Evolutionary conservation across 2,113 vertebrate species (phyloP), one percentile per base, ranked within the genome.

Genomic region (Rhadina sibilatrix): DNA sequence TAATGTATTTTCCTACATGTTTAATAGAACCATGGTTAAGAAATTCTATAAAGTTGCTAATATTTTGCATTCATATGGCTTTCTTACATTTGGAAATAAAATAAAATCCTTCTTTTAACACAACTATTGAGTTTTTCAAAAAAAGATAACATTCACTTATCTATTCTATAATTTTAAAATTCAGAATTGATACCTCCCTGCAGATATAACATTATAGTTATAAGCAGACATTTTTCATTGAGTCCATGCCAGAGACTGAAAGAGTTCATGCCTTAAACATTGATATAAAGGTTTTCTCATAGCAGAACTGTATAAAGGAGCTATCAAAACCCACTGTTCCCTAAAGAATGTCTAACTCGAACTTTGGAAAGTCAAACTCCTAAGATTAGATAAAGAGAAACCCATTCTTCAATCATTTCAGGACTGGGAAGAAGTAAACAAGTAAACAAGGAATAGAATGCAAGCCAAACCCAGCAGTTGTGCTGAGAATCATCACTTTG

Each of bases 241-340:
- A 59, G 30, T 44, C 24, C 2, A 4, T 30, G 12, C 15, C 37
- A 60, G 54, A 60, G 31, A 60, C 31, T 42, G 31, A 50, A 42
- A 52, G 8, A 44, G 12, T 44, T 42, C 8, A 42, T 44, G 37
- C 8, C 20, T 35, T 37, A 52, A 52, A 61, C 10, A 20, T 23
- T 24, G 37, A 35, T 30, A 52, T 3, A 24, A 60, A 10, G 8
- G 35, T 61, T 52, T 71, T 28, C 25, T 61, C 15, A 71, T 16
- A 52, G 8, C 20, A 42, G 31, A 60, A 61, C 25, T 24, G 25
- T 31, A 44, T 30, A 35, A 50, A 52, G 20, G 6, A 42, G 12
- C 10, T 10, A 12, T 35, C 0, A 0, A 70, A 70, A 20, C 20
- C 37, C 46, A 52, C 5, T 0, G 0, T 8, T 83, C 20, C 20